phyloP scores from a whole-genome alignment of 2,888 invertebrate genomes.

The Apoderus coryli region DNA sequence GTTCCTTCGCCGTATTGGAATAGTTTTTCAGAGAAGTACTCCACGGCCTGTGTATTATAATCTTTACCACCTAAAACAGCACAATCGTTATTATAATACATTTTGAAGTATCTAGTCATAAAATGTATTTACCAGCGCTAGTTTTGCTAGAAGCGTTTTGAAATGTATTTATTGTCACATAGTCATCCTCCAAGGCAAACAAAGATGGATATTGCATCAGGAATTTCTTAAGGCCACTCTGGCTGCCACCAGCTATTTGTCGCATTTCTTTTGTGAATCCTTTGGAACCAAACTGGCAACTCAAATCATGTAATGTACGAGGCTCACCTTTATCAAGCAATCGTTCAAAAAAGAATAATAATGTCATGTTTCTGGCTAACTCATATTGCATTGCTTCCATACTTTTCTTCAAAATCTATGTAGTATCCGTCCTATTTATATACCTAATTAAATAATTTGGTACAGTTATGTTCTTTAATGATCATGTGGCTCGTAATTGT shows the following conservation, averaged over 20 bases:
- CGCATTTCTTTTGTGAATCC: slow-evolving; percentile 99
- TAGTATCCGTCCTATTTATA: no score
- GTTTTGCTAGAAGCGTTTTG: slow-evolving; percentile 47
- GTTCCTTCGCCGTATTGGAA: slow-evolving; percentile 89
- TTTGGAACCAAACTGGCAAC: slow-evolving; percentile 98
- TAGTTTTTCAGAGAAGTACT: slow-evolving; percentile 92
- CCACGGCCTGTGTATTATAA: slow-evolving; percentile 92
- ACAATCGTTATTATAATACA: no score
- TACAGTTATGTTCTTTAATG: no score
- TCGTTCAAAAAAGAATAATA: slow-evolving; percentile 97
- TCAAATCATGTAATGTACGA: slow-evolving; percentile 90
- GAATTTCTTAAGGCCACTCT: slow-evolving; percentile 93
- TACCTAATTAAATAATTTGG: no score
- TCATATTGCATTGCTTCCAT: slow-evolving; percentile 94
- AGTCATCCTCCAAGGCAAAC: slow-evolving; percentile 88
- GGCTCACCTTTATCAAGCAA: slow-evolving; percentile 94
- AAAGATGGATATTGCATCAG: slow-evolving; percentile 91
- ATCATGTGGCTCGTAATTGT: no score
- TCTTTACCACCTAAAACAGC: slow-evolving; percentile 70
- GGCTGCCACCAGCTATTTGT: slow-evolving; percentile 88
- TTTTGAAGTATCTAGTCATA: no score
- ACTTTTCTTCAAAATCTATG: no score
- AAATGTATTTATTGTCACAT: slow-evolving; percentile 73
- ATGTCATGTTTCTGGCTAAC: slow-evolving; percentile 84
- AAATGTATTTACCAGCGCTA: slow-evolving; percentile 30